Evolutionary conservation across 2,113 vertebrate species (phyloP).

Genomic region (Carlito syrichta): DNA sequence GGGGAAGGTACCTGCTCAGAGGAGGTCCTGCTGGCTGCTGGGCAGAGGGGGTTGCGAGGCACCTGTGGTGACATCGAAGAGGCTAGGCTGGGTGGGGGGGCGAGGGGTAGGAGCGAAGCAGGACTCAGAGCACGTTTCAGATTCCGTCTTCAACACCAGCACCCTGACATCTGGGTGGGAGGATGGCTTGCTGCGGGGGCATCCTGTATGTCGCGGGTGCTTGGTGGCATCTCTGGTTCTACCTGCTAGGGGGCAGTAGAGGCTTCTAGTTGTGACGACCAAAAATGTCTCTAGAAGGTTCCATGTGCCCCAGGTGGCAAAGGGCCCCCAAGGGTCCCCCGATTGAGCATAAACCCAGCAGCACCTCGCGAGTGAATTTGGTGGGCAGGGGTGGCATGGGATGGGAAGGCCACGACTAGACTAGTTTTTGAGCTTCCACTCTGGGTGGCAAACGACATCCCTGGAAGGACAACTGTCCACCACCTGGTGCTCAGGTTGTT

Average conservation of each 20-base stretch:
- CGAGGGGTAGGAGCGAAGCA: fast-evolving
- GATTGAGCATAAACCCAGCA: fast-evolving
- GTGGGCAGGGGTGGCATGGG: neutral
- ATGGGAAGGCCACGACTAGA: neutral
- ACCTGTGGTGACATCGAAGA: neutral
- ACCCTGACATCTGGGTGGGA: fast-evolving
- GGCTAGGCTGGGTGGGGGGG: neutral
- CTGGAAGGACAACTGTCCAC: neutral
- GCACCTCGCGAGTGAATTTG: neutral
- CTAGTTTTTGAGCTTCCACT: neutral
- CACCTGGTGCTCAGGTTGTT: neutral
- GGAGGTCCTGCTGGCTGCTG: neutral
- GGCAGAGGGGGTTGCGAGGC: neutral
- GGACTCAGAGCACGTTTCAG: neutral
- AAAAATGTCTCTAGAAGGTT: neutral
- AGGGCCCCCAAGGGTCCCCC: neutral
- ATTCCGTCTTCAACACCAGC: fast-evolving
- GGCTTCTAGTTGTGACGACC: too few relatives aligned
- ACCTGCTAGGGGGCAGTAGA: neutral
- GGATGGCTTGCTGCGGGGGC: fast-evolving
- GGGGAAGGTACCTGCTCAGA: neutral
- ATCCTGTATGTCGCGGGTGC: fast-evolving
- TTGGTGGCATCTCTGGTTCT: neutral
- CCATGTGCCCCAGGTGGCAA: too few relatives aligned
- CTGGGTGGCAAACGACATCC: fast-evolving